Evolutionary conservation across 1,140 invertebrate genomes (phyloP), one percentile per base, ranked within the genome.

Genomic region (Aporrectodea caliginosa): DNA sequence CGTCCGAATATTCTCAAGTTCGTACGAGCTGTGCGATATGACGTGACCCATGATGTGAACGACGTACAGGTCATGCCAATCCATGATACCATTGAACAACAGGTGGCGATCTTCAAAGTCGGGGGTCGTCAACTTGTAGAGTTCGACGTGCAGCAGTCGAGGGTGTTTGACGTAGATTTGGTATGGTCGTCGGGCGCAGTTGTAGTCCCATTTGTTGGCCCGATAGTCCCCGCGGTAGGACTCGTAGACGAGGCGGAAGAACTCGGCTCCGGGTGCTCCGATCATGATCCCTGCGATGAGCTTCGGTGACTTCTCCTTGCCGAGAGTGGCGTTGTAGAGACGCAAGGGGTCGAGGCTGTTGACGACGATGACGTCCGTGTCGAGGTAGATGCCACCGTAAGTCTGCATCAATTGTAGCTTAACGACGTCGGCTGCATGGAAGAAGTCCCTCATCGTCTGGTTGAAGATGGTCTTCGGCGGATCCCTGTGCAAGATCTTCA

Each of bases 271-370:
- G 79, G 82, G 84, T 32, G 85, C 82, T 16, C 84, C 86, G 71
- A 88, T 81, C 58, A 88, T 75, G n/a, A 88, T 83, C 81, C 87
- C 86, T 58, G 82, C 84, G 27, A 85, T 87, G 68, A 88, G 82
- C 35, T 80, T 86, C 77, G 35, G 82, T 79, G n/a, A 32, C 16
- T 80, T 35, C 30, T 83, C 82, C 68, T 72, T 70, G 27, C 79
- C 79, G 16, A 80, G 32, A 1, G 69, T 69, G 34, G 73, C 74
- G 58, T 77, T 58, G 71, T 78, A 80, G 30, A 31, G 58, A 6
- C 79, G 73, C 14, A 80, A 33, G 30, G 74, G 75, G 69, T 80
- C 69, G 31, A 80, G 43, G 2, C 74, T 70, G 31, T 75, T 76
- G 58, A 80, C 75, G 2, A 80, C 79, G 2, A 80, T 35, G 35